Evolutionary conservation across 2,113 vertebrate species (phyloP).

Genomic region (Nibea coibor): DNA sequence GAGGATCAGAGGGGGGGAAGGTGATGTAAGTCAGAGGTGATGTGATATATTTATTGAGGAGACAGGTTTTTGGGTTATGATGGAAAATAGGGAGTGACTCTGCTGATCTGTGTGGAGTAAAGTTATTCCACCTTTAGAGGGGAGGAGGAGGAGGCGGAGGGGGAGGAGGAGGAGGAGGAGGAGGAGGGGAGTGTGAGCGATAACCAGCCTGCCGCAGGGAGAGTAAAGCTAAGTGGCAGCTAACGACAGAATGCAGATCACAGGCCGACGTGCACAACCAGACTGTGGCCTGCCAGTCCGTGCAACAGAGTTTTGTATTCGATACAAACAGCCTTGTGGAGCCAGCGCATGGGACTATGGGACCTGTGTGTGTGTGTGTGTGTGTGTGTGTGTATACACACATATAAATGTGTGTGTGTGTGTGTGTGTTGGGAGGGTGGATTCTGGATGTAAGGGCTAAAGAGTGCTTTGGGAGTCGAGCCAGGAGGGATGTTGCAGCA

Average conservation of each 20-base stretch:
- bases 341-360: constrained; percentile 31
- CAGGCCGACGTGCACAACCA: constrained; percentile 38
- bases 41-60: constrained; percentile 31
- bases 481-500: constrained; percentile 72
- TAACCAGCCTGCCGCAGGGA: constrained; percentile 64
- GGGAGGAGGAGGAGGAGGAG: neutral
- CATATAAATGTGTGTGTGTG: neutral
- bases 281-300: constrained; percentile 50
- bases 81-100: constrained; percentile 37
- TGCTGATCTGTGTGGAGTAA: constrained; percentile 43
- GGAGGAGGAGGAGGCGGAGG: neutral
- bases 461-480: constrained; percentile 66
- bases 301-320: constrained; percentile 58
- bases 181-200: neutral
- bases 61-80: constrained; percentile 3
- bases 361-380: constrained; percentile 22
- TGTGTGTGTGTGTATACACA: constrained; percentile 5
- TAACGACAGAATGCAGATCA: constrained; percentile 75
- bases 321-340: constrained; percentile 48
- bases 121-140: constrained; percentile 53
- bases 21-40: constrained; percentile 6
- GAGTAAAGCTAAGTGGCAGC: constrained; percentile 69
- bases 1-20: constrained; percentile 7
- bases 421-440: constrained; percentile 15
- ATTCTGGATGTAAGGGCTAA: constrained; percentile 56